Conservation (phyloP, 2,888 invertebrate genomes). For the Podabrus alpinus region DNA sequence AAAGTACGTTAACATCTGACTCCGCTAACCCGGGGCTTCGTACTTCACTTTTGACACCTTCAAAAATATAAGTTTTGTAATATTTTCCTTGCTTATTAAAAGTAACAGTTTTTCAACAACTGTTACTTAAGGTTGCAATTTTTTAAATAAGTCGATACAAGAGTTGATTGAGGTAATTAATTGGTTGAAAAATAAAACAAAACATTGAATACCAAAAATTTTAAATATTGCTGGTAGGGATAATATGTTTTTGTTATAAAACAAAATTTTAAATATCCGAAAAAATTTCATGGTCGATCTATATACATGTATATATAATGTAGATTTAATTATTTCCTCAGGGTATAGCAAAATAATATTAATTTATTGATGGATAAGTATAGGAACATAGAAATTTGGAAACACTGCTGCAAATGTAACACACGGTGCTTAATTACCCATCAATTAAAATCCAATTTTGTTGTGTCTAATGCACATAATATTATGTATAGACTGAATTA, state of each 20-base stretch:
- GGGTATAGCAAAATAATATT: not conserved
- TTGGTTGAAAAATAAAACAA: too few species aligned
- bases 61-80: constrained; percentile 8
- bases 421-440: not conserved
- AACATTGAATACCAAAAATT: too few species aligned
- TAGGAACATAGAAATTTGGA: not conserved
- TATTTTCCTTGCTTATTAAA: not conserved
- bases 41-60: constrained; percentile 72
- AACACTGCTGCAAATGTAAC: not conserved
- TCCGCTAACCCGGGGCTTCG: constrained; percentile 71
- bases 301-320: too few species aligned
- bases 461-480: not conserved
- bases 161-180: too few species aligned
- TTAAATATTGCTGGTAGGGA: too few species aligned
- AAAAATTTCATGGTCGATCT: too few species aligned
- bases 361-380: not conserved
- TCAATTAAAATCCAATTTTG: not conserved
- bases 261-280: too few species aligned
- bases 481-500: not conserved
- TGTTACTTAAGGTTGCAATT: too few species aligned
- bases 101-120: too few species aligned
- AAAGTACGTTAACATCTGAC: constrained; percentile 52
- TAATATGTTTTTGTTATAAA: too few species aligned
- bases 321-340: too few species aligned
- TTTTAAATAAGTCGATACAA: too few species aligned